Evolutionary conservation across 2,888 invertebrate genomes (phyloP), one percentile per base, ranked within the genome.

Genomic region (Ceratothoa steindachneri): DNA sequence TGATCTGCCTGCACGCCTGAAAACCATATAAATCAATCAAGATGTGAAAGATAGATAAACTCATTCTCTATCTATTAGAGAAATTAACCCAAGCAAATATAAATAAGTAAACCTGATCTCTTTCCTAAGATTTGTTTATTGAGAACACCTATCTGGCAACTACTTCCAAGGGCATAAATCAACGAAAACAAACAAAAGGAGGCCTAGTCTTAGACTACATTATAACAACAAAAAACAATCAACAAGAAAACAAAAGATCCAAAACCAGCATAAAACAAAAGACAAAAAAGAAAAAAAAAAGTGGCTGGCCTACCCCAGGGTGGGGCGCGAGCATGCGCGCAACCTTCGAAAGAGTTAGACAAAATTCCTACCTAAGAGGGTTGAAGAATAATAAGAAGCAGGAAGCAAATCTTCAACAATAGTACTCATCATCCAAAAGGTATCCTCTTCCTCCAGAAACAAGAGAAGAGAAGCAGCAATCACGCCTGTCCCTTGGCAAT

Each of bases 351-450:
- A 5, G 15, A 5, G 7, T 41, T 41, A 41, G 41, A 12, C 15
- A 24, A 24, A 12, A n/a, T 51, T 70, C 77, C 79, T 84, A 88
- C 89, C 91, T 81, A 97, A 89, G 74, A 98, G 87, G 51, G 95
- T 95, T 76, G 94, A 93, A 74, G 95, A 95, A 85, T 97, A 99
- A 86, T 97, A 99, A 1, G 96, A 96, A 70, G 98, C 95, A 51
- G 99, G 98, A 80, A 99, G 86, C 15, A 98, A 87, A 85, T 99
- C 97, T 87, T 99, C 98, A n/a, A 99, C 95, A 82, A 99, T 93
- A 2, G 97, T 93, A 81, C 95, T 93, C 93, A 98, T 95, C 86
- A 97, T 92, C 99, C 99, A 99, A 87, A 99, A 99, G 53, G 95
- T 92, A 86, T 97, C 96, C 86, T 99, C 98, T 86, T 99, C 99